A percentile compares a stretch with the other conserved stretches of the same genome.
phyloP scores from a whole-genome alignment of 2,113 vertebrate species.

The Elanus axillaris region DNA sequence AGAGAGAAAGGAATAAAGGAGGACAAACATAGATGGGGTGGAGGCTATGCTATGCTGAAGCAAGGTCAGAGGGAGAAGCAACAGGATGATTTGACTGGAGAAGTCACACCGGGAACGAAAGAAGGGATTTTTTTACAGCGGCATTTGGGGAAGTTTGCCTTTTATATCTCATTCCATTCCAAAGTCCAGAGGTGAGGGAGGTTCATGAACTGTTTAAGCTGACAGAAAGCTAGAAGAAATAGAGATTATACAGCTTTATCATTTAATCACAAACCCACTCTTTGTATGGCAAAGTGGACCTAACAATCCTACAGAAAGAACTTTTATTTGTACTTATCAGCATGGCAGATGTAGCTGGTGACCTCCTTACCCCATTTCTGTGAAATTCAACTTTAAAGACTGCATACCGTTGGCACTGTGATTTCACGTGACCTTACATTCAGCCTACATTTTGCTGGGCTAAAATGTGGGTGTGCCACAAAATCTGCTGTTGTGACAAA shows the following conservation, averaged over 20 bases:
- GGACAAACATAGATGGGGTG: background rate
- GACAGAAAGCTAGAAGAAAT: background rate
- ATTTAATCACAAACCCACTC: background rate
- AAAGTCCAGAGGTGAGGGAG: background rate
- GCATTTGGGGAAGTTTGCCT: background rate
- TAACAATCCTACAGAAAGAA: background rate
- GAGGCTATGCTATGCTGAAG: background rate
- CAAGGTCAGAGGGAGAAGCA: background rate
- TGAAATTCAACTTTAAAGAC: background rate
- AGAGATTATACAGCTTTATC: background rate
- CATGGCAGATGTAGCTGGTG: accelerated
- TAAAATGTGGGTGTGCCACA: background rate
- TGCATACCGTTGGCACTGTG: background rate
- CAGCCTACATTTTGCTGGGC: background rate
- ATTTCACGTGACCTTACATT: background rate
- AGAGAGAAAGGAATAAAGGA: background rate
- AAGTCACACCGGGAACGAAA: background rate
- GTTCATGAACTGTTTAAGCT: background rate
- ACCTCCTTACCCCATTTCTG: background rate
- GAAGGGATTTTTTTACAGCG: background rate
- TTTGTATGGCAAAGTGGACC: background rate
- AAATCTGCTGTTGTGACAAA: background rate
- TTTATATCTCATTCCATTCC: background rate
- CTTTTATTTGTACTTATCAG: background rate
- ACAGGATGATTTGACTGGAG: background rate